A percentile compares a stretch with the other conserved stretches of the same genome.
Conservation (phyloP, 1,140 invertebrate genomes). For the Aphelenchoides besseyi region DNA sequence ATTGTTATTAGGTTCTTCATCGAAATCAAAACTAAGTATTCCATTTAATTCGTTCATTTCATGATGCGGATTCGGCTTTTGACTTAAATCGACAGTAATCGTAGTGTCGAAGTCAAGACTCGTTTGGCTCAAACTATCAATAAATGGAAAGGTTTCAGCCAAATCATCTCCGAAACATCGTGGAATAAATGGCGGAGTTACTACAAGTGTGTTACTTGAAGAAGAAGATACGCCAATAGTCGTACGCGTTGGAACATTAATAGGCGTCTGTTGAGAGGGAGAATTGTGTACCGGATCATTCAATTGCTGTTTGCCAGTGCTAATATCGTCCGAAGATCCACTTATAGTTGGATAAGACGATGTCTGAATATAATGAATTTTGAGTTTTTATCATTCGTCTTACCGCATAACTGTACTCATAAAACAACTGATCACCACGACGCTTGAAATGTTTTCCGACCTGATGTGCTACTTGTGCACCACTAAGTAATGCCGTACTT, state of each 20-base stretch:
- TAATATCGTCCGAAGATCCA: slow-evolving; percentile 46
- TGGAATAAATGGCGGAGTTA: not conserved
- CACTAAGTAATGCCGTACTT: slow-evolving; percentile 53
- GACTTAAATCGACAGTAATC: not conserved
- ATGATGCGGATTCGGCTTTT: not conserved
- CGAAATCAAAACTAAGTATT: not conserved
- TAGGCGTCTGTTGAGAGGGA: not conserved
- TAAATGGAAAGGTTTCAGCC: slow-evolving; percentile 51
- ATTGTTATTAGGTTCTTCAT: not conserved
- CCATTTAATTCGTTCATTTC: not conserved
- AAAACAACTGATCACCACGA: slow-evolving; percentile 51
- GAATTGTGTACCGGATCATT: not conserved
- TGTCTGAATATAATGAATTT: slow-evolving; percentile 35
- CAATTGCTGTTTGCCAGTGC: not conserved
- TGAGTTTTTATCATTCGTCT: not conserved
- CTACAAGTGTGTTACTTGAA: not conserved
- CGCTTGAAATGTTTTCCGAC: slow-evolving; percentile 58
- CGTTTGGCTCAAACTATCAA: slow-evolving; percentile 33
- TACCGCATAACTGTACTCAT: slow-evolving; percentile 17
- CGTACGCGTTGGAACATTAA: not conserved
- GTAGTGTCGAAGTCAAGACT: not conserved
- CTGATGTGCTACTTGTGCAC: slow-evolving; percentile 53
- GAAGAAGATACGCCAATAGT: not conserved
- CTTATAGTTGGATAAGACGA: slow-evolving; percentile 57
- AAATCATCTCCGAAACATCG: slow-evolving; percentile 59